Evolutionary conservation across 1,140 invertebrate species (phyloP), one percentile per base, ranked within the genome.

Genomic region (Hydropsyche tenuis): DNA sequence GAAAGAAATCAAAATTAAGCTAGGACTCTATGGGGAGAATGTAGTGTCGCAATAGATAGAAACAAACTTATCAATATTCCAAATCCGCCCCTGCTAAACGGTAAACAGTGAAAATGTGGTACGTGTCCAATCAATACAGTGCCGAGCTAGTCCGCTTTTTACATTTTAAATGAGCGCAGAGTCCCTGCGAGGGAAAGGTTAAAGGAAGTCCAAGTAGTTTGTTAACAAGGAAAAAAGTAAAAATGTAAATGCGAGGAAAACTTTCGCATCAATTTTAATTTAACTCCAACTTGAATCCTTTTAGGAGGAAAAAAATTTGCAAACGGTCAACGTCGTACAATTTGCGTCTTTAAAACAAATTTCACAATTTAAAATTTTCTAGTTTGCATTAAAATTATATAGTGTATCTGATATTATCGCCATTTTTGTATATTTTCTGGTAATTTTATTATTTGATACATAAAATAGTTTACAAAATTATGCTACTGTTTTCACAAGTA

Each of bases 131-230:
- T 69, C 66, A 69, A 69, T 69, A 51, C 43, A 22, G 66, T 65
- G 16, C 66, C 63, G 14, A 27, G 43, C 66, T 30, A 14, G 30
- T 25, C 23, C 46, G 66, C 66, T 69, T 69, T 69, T 69, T 69
- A 69, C 66, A 69, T 69, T 69, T 69, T 69, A 69, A 69, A 69
- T 69, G 66, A 69, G 37, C 30, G 30, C 14, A 46, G 46, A 69
- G 43, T 51, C 46, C 66, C 45, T 43, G 12, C 23, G 43, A 14
- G 66, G 23, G 16, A 43, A 43, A 27, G 66, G 46, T 30, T 46
- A 53, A 69, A 51, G 42, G 63, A 60, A 65, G 63, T 65, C 56
- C 63, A 65, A 45, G 63, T 45, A 65, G 63, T 65, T 65, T 65
- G 63, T 65, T 65, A 65, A 60, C 56, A 60, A 20, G 20, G 56